Percentiles rank a stretch among this genome's conserved stretches.
Conservation (phyloP, 2,797 vertebrate species). For the Urophycis tenuis region DNA sequence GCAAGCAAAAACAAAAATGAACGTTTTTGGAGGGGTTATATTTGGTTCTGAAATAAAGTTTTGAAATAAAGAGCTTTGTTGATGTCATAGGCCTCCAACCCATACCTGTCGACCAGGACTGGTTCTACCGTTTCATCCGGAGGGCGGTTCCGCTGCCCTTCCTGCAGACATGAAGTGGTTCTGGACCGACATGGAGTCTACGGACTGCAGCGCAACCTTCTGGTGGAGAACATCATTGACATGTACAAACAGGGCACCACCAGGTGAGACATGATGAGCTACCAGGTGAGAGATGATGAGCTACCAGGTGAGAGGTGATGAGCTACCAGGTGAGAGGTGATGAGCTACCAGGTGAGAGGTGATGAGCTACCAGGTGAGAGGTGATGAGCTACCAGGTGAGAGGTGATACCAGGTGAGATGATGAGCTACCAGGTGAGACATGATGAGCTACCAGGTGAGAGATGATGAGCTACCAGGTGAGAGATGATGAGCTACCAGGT, state of each 20-base stretch:
- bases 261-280: conserved; percentile 35
- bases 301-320: not conserved
- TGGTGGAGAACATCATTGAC: conserved; percentile 97
- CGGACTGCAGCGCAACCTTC: conserved; percentile 90
- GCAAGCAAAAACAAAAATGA: not conserved
- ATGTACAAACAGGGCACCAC: conserved; percentile 89
- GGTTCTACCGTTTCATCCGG: conserved; percentile 78
- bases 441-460: not conserved
- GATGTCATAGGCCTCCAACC: conserved; percentile 81
- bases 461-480: not conserved
- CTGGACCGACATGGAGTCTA: conserved; percentile 91
- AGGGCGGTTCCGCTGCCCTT: conserved; percentile 90
- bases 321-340: not conserved
- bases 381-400: too few relatives aligned
- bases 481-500: too few relatives aligned
- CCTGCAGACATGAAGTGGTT: conserved; percentile 90
- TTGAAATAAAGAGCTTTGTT: not conserved
- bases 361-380: not conserved
- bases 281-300: not conserved
- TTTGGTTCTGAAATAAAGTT: not conserved
- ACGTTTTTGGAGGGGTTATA: not conserved
- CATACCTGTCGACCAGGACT: conserved; percentile 84
- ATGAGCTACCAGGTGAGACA: not conserved
- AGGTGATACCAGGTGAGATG: too few relatives aligned
- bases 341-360: not conserved